Conservation (phyloP, 1,140 invertebrate species). For the Hermetia illucens region DNA sequence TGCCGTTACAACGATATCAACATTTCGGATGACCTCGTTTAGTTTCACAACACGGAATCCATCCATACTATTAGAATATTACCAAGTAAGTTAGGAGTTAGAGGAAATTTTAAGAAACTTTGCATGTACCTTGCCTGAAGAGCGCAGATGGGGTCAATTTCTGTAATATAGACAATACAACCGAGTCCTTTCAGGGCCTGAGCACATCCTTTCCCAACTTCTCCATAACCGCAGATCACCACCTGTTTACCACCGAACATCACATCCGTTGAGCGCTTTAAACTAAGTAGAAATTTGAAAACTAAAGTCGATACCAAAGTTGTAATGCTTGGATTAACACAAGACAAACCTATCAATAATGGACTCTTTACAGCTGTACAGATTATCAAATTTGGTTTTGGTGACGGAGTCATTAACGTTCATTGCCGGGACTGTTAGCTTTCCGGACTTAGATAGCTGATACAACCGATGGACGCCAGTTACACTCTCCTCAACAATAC, state of each 20-base stretch:
- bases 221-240: conserved; percentile 92
- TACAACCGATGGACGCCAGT: conserved; percentile 95
- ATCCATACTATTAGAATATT: conserved; percentile 95
- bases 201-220: conserved; percentile 96
- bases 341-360: conserved; percentile 21
- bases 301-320: conserved; percentile 1
- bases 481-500: conserved; percentile 95
- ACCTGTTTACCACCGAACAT: conserved; percentile 99
- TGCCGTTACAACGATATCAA: conserved; percentile 90
- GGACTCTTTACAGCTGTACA: conserved; percentile 32
- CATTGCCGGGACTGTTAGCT: conserved; percentile 94
- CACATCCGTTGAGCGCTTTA: conserved; percentile 91
- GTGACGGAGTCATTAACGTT: conserved; percentile 98
- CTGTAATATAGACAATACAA: conserved; percentile 88
- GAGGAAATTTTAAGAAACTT: no score
- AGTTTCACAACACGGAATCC: conserved; percentile 91
- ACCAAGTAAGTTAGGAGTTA: no score
- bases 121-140: conserved; percentile 74
- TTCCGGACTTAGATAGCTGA: conserved; percentile 87
- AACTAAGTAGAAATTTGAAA: conserved; percentile 4
- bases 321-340: not conserved
- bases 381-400: conserved; percentile 95
- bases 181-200: conserved; percentile 90
- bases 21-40: conserved; percentile 82
- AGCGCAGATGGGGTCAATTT: conserved; percentile 97